Evolutionary conservation across 2,797 vertebrate species (phyloP), one percentile per base, ranked within the genome.

Genomic region (Moxostoma hubbsi): DNA sequence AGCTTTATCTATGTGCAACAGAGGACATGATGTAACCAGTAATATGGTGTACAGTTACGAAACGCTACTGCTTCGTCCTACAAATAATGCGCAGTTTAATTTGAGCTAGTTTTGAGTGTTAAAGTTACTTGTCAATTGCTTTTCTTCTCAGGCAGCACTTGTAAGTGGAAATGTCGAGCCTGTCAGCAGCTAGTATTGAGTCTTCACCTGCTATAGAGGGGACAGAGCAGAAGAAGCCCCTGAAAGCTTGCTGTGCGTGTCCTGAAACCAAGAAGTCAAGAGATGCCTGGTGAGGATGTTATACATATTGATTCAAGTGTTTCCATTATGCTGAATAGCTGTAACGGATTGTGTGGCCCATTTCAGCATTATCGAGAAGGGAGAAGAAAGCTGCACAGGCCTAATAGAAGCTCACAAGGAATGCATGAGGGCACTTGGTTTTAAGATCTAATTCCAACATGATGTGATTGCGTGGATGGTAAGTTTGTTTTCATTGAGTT

Each of bases 401-500:
- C 92, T 98, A 9, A 99, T 99, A 6, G 96, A 99, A 86, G 97
- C 97, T 18, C 98, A 99, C 87, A 99, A 99, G 84, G 96, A 96
- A 1, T 99, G 98, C 85, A 98, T 99, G 98, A 95, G 96, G 90
- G 94, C 97, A 0, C 93, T 99, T 80, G 98, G 98, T 59, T 99
- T 99, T 91, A 99, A 98, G 89, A 92, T 99, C 75, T 99, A 90
- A 94, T 61, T 4, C 2, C 46, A 70, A 13, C 9, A 5, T 46
- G 18, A 15, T 64, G 62, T n/a, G 59, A 63, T 12, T 85, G 54
- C 71, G 82, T 82, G 45, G 50, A 50, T 82, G 90, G 92, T 93
- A 84, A 89, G 91, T 89, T 67, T 73, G 2, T 50, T 1, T 61
- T 45, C 16, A 24, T 12, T 6, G 7, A 6, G 59, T 43, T 8